Base-by-base conservation (phyloP, 2,797 vertebrate species). In the Eurystomus glaucurus region DNA sequence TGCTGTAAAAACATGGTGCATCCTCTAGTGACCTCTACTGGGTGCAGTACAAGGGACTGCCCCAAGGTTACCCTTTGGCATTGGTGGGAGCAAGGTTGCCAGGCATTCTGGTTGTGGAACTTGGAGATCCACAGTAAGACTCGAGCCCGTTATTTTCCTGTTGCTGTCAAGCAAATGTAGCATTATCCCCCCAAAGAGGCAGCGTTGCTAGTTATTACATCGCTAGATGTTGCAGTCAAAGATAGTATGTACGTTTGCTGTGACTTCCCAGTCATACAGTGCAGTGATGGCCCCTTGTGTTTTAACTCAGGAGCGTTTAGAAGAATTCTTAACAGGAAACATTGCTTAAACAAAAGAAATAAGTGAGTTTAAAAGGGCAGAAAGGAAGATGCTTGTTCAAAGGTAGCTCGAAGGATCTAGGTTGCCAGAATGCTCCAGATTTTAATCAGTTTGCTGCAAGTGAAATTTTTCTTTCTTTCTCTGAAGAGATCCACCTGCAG, bases 11-110 rank as follows among this genome's bases (percentile, higher is more conserved):
- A 66, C 43, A 66, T 61, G 52, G 26, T 13, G 37, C 37, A 69
- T 76, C 83, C 97, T 96, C 93, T 37, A 80, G 82, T 76, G 71
- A 58, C 90, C 76, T 91, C 94, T 96, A 3, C 93, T 85, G 93
- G 85, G 90, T 75, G 92, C 62, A 75, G 43, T 6, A 65, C 31
- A 25, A 15, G 35, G 7, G 6, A n/a, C 22, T 43, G 37, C 60
- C 57, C 74, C 62, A 48, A 29, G 51, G 51, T 76, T 66, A 41
- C 50, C 4, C 10, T 35, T 70, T 41, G 58, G 41, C 25, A 9
- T 3, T 1, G 16, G 33, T 45, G 50, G 41, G 46, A 78, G 23
- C 22, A 37, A 74, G 41, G 15, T 39, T 77, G 54, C 45, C 54
- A 33, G 21, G 8, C 45, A 4, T 33, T 72, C 39, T 48, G 61